phyloP scores from a whole-genome alignment of 2,797 vertebrate genomes.

The Onychomys leucogaster region DNA sequence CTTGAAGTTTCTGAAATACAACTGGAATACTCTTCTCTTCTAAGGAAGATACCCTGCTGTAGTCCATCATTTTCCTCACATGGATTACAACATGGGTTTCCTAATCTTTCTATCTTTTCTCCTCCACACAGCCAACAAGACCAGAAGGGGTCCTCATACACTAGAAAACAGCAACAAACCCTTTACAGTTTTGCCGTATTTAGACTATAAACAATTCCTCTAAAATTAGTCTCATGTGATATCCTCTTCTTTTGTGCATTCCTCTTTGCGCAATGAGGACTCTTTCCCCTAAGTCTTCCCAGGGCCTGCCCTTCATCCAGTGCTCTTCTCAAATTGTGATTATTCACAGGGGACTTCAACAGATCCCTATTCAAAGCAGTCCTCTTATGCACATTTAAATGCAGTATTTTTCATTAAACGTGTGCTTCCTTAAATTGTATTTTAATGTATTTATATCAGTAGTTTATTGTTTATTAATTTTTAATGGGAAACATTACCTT shows the following conservation, averaged over 20 bases:
- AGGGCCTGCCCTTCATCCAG: neutral
- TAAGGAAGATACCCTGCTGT: neutral
- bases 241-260: neutral
- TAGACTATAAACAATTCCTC: neutral
- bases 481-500: slow-evolving; percentile 50
- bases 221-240: neutral
- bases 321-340: neutral
- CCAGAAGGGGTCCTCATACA: neutral
- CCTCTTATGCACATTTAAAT: neutral
- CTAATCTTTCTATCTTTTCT: neutral
- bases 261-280: neutral
- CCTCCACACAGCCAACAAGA: neutral
- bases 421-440: slow-evolving; percentile 18
- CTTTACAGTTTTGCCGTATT: neutral
- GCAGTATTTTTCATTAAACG: slow-evolving; percentile 23
- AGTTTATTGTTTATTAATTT: slow-evolving; percentile 18
- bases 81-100: neutral
- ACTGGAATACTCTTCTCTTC: neutral
- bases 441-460: slow-evolving; percentile 20
- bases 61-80: neutral
- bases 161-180: neutral
- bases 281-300: neutral
- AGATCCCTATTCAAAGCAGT: neutral
- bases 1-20: neutral
- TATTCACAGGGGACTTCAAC: neutral